Evolutionary conservation across 1,140 invertebrate species (phyloP).

Genomic region (Plectrocnemia conspersa): DNA sequence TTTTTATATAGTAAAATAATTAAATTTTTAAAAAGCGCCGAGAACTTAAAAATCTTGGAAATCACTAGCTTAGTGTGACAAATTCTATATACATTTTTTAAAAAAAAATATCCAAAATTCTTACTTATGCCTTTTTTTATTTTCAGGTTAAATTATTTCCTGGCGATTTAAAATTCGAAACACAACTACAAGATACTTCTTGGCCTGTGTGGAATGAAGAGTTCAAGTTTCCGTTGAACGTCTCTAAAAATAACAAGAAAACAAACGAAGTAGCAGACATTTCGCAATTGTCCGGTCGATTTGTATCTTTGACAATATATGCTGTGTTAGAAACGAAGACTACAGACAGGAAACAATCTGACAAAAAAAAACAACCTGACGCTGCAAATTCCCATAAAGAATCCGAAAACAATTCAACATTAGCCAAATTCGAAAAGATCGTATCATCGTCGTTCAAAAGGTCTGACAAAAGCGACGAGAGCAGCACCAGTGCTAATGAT

Average conservation of each 20-base stretch:
- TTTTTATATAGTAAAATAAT: too few relatives aligned
- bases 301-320: slow-evolving; percentile 69
- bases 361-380: slow-evolving; percentile 40
- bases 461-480: slow-evolving; percentile 3
- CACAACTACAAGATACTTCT: slow-evolving; percentile 64
- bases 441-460: slow-evolving; percentile 24
- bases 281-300: slow-evolving; percentile 59
- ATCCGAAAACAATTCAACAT: slow-evolving; percentile 37
- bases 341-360: slow-evolving; percentile 40
- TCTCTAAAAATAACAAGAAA: slow-evolving; percentile 42
- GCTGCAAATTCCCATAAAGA: slow-evolving; percentile 38
- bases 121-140: too few relatives aligned
- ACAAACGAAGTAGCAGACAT: slow-evolving; percentile 38
- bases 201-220: slow-evolving; percentile 76
- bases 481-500: slow-evolving; percentile 42
- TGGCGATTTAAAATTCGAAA: slow-evolving; percentile 67
- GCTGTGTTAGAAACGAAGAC: slow-evolving; percentile 59
- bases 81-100: too few relatives aligned
- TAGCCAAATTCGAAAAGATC: slow-evolving; percentile 24
- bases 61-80: too few relatives aligned
- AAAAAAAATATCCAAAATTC: too few relatives aligned
- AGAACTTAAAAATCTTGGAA: too few relatives aligned
- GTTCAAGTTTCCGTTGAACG: slow-evolving; percentile 61
- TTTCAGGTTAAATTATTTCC: slow-evolving; percentile 70
- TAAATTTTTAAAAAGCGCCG: too few relatives aligned